Evolutionary conservation across 1,140 invertebrate species (phyloP), one percentile per base, ranked within the genome.

Genomic region (Heliothis subflexa): DNA sequence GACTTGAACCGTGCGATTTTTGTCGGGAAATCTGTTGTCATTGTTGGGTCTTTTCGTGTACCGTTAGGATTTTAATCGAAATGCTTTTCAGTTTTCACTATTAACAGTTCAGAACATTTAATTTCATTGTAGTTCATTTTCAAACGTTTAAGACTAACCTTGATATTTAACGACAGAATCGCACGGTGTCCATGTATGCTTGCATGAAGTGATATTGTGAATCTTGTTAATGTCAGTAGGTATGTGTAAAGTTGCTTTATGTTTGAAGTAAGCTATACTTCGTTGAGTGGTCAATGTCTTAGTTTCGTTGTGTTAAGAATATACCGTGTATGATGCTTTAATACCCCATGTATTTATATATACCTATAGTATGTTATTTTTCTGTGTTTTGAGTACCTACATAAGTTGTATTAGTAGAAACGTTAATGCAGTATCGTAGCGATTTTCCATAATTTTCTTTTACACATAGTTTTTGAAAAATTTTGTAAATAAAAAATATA

Each of bases 1-100:
- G 64, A 74, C 33, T 47, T 75, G 55, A 62, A 64, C 28, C 47
- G 47, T 62, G 47, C 57, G 57, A 75, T 73, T 73, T 59, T 73
- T 73, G 62, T 73, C 52, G 16, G 47, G 66, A 70, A 52, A 52
- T 70, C 18, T 70, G 66, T 50, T 70, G 66, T 50, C 47, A 13
- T 70, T 49, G 16, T 68, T 70, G 12, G 18, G 14, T 70, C 66
- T 52, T 50, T 70, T 70, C 40, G 14, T 66, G 12, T 45, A 18
- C 40, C 33, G 9, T 33, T 9, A 45, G 33, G 62, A 40, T 18
- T 64, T 66, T 40, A 18, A 66, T 66, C 18, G 40, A 12, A 66
- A n/a, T 10, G 62, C 62, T 18, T 66, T 66, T 66, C 40, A 5
- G 16, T 18, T 33, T 66, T 3, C n/a, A 16, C 14, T 64, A 16